A percentile compares a stretch with the other conserved stretches of the same genome.
Conservation (phyloP, 2,797 vertebrate genomes). For the Amazona finschi region DNA sequence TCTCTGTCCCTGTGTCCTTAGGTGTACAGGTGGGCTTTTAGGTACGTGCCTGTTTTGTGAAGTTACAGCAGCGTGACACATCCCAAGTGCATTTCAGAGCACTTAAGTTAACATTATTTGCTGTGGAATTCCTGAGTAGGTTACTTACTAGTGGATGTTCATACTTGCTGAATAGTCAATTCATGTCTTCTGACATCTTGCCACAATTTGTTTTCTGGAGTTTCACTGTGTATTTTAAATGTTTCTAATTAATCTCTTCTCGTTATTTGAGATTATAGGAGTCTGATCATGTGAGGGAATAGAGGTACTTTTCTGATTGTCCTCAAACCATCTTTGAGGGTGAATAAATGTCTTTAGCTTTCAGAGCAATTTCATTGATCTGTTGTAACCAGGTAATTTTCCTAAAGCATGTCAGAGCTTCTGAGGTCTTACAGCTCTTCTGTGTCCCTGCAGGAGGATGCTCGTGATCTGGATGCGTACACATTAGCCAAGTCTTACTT, state of each 20-base stretch:
- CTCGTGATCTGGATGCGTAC: slow-evolving; percentile 93
- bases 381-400: neutral
- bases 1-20: neutral
- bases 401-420: neutral
- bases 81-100: neutral
- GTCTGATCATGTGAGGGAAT: neutral
- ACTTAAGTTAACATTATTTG: neutral
- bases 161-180: neutral
- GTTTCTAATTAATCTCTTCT: neutral
- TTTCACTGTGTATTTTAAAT: neutral
- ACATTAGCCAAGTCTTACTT: slow-evolving; percentile 96
- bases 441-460: slow-evolving; percentile 85
- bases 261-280: neutral
- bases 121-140: neutral
- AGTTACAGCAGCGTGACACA: fast-evolving
- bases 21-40: neutral
- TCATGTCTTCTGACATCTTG: neutral
- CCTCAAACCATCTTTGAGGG: neutral
- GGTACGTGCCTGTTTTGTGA: no score
- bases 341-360: neutral
- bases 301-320: neutral
- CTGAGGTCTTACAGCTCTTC: neutral
- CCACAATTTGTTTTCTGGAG: neutral
- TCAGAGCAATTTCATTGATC: neutral
- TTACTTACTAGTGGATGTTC: neutral